Conservation (phyloP, 1,140 invertebrate species). For the Pomacea maculata region DNA sequence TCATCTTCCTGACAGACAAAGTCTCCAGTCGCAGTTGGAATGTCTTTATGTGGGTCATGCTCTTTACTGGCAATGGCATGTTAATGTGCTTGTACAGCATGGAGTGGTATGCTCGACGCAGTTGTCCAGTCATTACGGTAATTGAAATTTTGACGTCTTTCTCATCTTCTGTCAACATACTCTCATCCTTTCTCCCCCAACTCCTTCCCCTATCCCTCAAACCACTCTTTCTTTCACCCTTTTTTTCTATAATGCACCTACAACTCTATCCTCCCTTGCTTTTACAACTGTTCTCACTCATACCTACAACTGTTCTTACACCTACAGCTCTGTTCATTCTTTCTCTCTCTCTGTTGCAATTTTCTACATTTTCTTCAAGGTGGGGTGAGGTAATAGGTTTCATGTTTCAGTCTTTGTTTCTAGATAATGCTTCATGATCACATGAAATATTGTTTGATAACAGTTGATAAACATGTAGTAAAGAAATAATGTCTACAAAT, state of each 20-base stretch:
- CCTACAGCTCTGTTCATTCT: too few species aligned
- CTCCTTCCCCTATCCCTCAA: too few species aligned
- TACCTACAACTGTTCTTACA: too few species aligned
- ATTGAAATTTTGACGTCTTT: constrained; percentile 28
- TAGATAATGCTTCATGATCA: neutral
- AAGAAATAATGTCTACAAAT: neutral
- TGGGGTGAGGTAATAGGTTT: too few species aligned
- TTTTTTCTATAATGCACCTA: neutral
- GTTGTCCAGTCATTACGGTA: constrained; percentile 72
- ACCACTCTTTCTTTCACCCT: neutral
- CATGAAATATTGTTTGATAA: neutral
- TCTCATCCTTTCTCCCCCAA: too few species aligned
- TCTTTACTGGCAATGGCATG: constrained; percentile 81
- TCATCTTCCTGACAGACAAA: constrained; percentile 69
- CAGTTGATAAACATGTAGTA: neutral
- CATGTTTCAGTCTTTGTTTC: neutral
- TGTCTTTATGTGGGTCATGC: constrained; percentile 81
- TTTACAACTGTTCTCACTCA: too few species aligned
- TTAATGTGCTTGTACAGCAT: constrained; percentile 82
- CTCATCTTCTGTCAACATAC: too few species aligned
- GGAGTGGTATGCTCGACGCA: constrained; percentile 84
- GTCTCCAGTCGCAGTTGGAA: constrained; percentile 69
- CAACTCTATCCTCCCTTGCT: neutral
- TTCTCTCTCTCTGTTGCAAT: neutral
- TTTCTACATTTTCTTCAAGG: neutral